A percentile compares a stretch with the other conserved stretches of the same genome.
These are phyloP conservation scores for Hipparchia sbordonii DNA, from an alignment of 2,888 invertebrate genomes.

Conservation along the genomic window DNA sequence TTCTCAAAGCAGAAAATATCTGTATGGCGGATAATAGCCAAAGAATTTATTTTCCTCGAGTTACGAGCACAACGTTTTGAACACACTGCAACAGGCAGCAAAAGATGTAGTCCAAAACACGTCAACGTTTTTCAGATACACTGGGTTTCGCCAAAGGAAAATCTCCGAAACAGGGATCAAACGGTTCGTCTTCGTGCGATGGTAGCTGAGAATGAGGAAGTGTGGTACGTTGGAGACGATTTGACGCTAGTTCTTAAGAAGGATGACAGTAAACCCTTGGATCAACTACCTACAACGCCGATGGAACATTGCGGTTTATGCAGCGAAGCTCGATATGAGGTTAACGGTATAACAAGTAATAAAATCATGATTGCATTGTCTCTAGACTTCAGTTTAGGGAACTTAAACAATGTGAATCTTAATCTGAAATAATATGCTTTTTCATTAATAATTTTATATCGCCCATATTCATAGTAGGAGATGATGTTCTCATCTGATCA, in stretches of 20 bases:
- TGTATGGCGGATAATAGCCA: too few relatives aligned
- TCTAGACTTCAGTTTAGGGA: too few relatives aligned
- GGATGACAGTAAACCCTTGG: slow-evolving; percentile 57
- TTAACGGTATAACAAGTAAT: slow-evolving; percentile 36
- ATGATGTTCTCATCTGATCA: too few relatives aligned
- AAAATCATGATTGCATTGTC: too few relatives aligned
- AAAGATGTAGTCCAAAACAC: neutral
- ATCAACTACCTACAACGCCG: slow-evolving; percentile 57
- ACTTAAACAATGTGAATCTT: too few relatives aligned
- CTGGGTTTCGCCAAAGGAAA: slow-evolving; percentile 70
- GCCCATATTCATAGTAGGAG: too few relatives aligned
- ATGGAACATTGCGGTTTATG: slow-evolving; percentile 57
- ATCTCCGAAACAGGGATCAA: slow-evolving; percentile 44
- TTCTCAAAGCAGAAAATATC: too few relatives aligned
- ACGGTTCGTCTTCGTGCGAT: slow-evolving; percentile 69
- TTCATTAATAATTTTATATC: too few relatives aligned
- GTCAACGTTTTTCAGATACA: slow-evolving; percentile 57
- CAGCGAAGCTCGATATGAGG: slow-evolving; percentile 76
- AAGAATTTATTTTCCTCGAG: too few relatives aligned
- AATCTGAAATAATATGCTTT: too few relatives aligned
- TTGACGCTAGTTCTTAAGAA: slow-evolving; percentile 59
- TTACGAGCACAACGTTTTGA: too few relatives aligned
- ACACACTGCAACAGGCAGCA: too few relatives aligned
- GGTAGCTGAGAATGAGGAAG: slow-evolving; percentile 71
- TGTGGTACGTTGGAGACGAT: slow-evolving; percentile 63